A percentile compares a stretch with the other conserved stretches of the same genome.
These are phyloP conservation scores for Drosophila pruinosa DNA, from an alignment of 1,140 invertebrate species.

Conservation along the genomic window DNA sequence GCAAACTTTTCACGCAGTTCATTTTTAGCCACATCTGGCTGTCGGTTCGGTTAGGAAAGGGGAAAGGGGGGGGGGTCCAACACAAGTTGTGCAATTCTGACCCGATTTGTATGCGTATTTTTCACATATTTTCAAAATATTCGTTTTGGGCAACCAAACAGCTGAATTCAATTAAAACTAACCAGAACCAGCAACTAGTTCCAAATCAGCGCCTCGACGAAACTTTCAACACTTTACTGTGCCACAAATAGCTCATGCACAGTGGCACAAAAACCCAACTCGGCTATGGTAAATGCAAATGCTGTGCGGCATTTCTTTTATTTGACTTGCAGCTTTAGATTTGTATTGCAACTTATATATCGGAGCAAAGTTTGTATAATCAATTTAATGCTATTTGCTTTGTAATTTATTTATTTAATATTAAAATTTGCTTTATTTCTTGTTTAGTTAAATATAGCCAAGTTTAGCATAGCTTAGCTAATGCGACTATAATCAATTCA, in stretches of 20 bases:
- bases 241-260: not conserved
- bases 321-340: not conserved
- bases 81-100: constrained; percentile 51
- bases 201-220: constrained; percentile 17
- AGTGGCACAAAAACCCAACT: constrained; percentile 10
- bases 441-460: no score
- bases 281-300: not conserved
- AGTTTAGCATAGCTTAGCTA: no score
- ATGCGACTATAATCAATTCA: no score
- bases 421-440: no score
- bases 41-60: not conserved
- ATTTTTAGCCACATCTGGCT: constrained; percentile 37
- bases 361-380: no score
- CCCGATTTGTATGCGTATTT: constrained; percentile 25
- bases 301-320: not conserved
- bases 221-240: constrained; percentile 16
- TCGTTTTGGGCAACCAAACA: constrained; percentile 10
- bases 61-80: not conserved
- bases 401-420: no score
- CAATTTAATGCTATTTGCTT: no score
- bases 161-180: constrained; percentile 38
- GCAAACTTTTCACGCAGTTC: constrained; percentile 54
- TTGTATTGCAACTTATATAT: not conserved
- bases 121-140: constrained; percentile 15
- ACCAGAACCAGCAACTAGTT: constrained; percentile 32